Conservation (phyloP, 2,797 vertebrate genomes). For the Xerus rutilus region DNA sequence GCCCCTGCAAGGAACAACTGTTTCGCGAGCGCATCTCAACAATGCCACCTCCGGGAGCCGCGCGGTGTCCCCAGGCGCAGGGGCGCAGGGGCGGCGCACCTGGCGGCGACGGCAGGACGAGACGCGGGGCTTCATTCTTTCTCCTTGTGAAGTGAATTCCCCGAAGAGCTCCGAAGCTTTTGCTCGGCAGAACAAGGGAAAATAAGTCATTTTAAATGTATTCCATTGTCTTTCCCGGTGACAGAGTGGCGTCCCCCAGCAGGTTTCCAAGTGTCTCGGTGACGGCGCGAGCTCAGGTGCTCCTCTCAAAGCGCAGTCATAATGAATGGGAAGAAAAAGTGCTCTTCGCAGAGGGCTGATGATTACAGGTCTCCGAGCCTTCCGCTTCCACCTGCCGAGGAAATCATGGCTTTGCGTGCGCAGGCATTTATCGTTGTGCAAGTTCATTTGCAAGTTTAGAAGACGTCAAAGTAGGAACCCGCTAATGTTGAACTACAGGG, state of each 20-base stretch:
- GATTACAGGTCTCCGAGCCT: slow-evolving; percentile 49
- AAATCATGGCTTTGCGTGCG: background rate
- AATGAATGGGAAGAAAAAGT: slow-evolving; percentile 57
- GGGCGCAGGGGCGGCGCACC: fast-evolving
- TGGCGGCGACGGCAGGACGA: background rate
- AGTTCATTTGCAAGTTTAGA: background rate
- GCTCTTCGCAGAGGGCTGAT: slow-evolving; percentile 67
- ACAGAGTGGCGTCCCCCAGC: slow-evolving; percentile 54
- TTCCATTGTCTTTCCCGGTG: background rate
- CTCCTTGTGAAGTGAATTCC: background rate
- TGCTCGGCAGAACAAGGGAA: background rate
- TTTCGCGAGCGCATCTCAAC: background rate
- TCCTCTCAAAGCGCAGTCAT: background rate
- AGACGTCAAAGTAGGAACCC: background rate
- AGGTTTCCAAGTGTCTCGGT: slow-evolving; percentile 59
- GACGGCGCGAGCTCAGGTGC: slow-evolving; percentile 43
- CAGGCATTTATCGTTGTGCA: background rate
- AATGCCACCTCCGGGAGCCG: fast-evolving
- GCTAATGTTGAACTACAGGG: fast-evolving
- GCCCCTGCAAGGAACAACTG: background rate
- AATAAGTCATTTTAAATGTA: slow-evolving; percentile 50
- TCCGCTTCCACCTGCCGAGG: slow-evolving; percentile 69
- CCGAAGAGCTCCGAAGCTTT: slow-evolving; percentile 41
- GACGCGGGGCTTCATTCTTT: fast-evolving
- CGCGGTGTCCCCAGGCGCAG: background rate